Base-by-base conservation (phyloP, 2,113 vertebrate genomes). In the Hippotragus niger region DNA sequence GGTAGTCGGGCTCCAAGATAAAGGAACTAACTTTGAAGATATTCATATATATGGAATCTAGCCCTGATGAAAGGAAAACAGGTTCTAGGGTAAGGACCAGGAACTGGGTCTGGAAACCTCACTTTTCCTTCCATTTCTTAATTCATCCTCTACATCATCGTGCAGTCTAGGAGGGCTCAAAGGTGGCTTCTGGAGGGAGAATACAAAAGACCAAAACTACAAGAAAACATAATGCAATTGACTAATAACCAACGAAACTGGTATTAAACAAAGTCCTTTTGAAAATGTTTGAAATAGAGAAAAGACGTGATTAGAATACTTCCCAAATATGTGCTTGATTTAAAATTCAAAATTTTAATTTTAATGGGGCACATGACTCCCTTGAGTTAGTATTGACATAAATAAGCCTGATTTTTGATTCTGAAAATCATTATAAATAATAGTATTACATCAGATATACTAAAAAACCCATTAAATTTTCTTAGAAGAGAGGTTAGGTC, bases 351-450 rank as follows among this genome's bases (percentile, higher is more conserved):
- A 45, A 43, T 33, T 29, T 87, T 88, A 84, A 74, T 88, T 92
- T 81, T 93, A 82, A 96, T 85, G 82, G 12, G n/a, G 16, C 50
- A 84, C n/a, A n/a, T 76, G 71, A 88, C n/a, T 87, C 58, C 86
- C 60, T 74, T 93, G 45, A 93, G 62, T 88, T 19, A 93, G 55
- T 88, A 15, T 82, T 78, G 67, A 60, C 25, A 84, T 45, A 53
- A 94, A 92, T 45, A 12, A 82, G 67, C 52, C 31, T 53, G 47
- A 91, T 40, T 84, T 94, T 64, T 92, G 60, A 91, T n/a, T 62
- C 57, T 64, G 36, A 96, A 91, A 85, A 78, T 62, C 85, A 90
- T 88, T 88, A 94, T 40, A 71, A 84, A 43, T 88, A 94, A 90
- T 10, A 95, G 45, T 62, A 87, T 93, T 87, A 95, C 13, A 95